Evolutionary conservation across 2,888 invertebrate species (phyloP).

Genomic region (Ceramica pisi): DNA sequence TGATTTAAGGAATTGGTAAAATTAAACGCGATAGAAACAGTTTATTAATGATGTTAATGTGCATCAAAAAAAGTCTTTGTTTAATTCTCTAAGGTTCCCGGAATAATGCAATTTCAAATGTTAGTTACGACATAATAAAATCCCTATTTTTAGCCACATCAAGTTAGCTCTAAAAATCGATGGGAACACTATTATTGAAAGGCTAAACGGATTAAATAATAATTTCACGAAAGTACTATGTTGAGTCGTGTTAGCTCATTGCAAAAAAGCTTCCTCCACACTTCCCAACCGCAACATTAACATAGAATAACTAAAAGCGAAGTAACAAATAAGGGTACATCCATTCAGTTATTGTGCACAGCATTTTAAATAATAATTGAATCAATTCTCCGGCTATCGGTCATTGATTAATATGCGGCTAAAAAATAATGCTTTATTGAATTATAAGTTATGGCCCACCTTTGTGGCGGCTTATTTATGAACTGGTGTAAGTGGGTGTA

Average conservation of each 20-base stretch:
- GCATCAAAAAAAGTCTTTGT: too few species aligned
- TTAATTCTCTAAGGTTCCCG: too few species aligned
- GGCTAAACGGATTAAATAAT: too few species aligned
- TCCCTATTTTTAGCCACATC: too few species aligned
- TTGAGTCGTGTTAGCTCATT: neutral
- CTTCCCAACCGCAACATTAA: conserved; percentile 69
- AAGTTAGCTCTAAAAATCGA: neutral
- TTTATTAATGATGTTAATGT: too few species aligned
- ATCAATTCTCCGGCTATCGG: conserved; percentile 80
- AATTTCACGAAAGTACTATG: neutral
- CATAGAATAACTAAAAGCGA: conserved; percentile 83
- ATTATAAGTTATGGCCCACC: conserved; percentile 71
- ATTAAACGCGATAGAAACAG: too few species aligned
- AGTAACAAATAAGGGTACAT: conserved; percentile 88
- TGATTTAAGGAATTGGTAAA: too few species aligned
- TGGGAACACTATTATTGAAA: neutral
- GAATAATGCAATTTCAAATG: too few species aligned
- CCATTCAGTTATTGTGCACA: conserved; percentile 87
- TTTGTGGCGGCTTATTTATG: conserved; percentile 70
- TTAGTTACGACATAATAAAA: too few species aligned
- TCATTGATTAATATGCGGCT: conserved; percentile 83
- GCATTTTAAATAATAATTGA: conserved; percentile 89
- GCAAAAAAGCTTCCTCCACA: conserved; percentile 69
- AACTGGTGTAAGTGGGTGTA: conserved; percentile 69
- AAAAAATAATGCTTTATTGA: conserved; percentile 74